A percentile compares a stretch with the other conserved stretches of the same genome.
Evolutionary conservation across 1,140 invertebrate genomes (phyloP).

Genomic region (Pararge aegeria): DNA sequence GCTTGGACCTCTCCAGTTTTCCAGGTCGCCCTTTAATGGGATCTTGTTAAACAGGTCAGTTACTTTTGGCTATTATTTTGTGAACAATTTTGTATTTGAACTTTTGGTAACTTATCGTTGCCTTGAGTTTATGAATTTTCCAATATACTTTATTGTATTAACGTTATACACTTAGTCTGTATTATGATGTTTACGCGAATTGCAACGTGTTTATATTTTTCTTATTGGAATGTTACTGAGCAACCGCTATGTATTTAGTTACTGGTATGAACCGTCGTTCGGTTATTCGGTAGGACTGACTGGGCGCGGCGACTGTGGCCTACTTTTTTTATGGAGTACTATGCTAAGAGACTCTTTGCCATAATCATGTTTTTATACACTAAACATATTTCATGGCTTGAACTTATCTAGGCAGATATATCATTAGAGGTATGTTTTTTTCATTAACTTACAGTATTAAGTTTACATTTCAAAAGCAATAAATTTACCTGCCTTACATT

Average conservation of each 20-base stretch:
- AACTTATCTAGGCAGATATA: background rate
- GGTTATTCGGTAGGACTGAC: constrained; percentile 3
- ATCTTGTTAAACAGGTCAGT: constrained; percentile 73
- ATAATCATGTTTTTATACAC: background rate
- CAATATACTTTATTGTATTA: too few relatives aligned
- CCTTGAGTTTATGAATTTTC: too few relatives aligned
- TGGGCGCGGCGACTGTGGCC: constrained; percentile 5
- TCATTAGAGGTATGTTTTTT: too few relatives aligned
- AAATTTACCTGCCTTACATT: too few relatives aligned
- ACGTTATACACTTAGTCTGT: background rate
- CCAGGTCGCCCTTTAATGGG: constrained; percentile 64
- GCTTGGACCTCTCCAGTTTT: constrained; percentile 44
- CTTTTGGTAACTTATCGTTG: too few relatives aligned
- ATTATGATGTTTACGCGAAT: constrained; percentile 18
- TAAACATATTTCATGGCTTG: too few relatives aligned
- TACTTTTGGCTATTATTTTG: background rate
- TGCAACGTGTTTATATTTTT: constrained; percentile 26
- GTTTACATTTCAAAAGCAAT: too few relatives aligned
- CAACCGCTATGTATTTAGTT: background rate
- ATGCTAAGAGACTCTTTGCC: background rate
- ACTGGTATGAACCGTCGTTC: background rate
- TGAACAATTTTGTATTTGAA: too few relatives aligned
- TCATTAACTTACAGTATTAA: too few relatives aligned
- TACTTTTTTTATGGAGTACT: constrained; percentile 6
- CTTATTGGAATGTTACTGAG: constrained; percentile 33